Evolutionary conservation across 2,888 invertebrate genomes (phyloP).

Genomic region (Heliconius cydno): DNA sequence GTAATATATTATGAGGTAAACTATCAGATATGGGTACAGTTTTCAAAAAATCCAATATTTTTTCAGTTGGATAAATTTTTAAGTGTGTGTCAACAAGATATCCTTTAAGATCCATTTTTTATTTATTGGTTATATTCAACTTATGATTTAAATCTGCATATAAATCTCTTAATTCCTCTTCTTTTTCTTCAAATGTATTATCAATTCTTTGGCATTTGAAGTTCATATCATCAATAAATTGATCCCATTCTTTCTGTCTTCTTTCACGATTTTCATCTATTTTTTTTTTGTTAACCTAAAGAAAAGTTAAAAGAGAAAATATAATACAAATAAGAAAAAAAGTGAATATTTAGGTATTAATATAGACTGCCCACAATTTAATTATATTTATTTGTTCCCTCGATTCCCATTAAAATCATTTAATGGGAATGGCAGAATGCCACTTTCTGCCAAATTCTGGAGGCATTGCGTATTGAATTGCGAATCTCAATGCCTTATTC

Average conservation of each 20-base stretch:
- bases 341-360: too few relatives aligned
- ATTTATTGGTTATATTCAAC: constrained; percentile 83
- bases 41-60: constrained; percentile 82
- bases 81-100: constrained; percentile 86
- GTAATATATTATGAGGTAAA: constrained; percentile 81
- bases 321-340: too few relatives aligned
- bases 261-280: constrained; percentile 63
- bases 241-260: constrained; percentile 85
- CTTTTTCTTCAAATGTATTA: constrained; percentile 89
- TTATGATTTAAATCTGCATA: constrained; percentile 90
- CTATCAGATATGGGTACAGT: constrained; percentile 72
- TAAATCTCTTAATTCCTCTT: constrained; percentile 88
- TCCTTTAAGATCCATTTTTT: constrained; percentile 80
- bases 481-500: too few relatives aligned
- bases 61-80: constrained; percentile 85
- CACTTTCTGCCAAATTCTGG: too few relatives aligned
- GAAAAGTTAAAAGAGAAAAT: not conserved
- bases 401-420: too few relatives aligned
- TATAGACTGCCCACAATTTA: too few relatives aligned
- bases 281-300: constrained; percentile 50
- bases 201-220: constrained; percentile 90
- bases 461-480: too few relatives aligned
- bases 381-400: too few relatives aligned
- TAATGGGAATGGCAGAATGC: too few relatives aligned
- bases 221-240: constrained; percentile 91